These are phyloP conservation scores for Xiphophorus maculatus DNA, from an alignment of 2,113 vertebrate genomes.

Conservation along the genomic window DNA sequence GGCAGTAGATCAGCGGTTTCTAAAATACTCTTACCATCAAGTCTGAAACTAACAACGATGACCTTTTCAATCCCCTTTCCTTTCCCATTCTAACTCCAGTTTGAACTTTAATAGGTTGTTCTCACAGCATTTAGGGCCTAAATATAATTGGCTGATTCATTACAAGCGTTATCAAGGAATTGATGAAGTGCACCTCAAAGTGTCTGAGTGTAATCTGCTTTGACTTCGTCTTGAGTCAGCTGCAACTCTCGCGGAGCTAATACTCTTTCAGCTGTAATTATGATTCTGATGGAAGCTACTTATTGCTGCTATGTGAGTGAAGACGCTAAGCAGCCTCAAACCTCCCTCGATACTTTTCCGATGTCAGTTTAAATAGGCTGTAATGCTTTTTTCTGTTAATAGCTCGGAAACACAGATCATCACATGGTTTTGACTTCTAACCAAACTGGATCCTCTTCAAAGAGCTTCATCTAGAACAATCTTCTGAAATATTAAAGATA, in stretches of 20 bases:
- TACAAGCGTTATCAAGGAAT: not conserved
- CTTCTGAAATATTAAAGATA: conserved; percentile 18
- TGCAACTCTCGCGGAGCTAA: not conserved
- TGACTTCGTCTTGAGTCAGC: not conserved
- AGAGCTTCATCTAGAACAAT: conserved; percentile 34
- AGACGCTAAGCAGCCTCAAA: conserved; percentile 8
- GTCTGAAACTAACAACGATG: not conserved
- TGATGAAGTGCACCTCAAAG: not conserved
- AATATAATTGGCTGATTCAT: not conserved
- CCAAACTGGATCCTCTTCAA: conserved; percentile 51
- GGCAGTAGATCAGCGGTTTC: not conserved
- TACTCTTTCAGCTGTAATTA: conserved; percentile 3
- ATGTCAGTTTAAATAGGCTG: conserved; percentile 21
- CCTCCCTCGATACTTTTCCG: conserved; percentile 3
- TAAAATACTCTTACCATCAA: not conserved
- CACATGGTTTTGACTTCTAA: conserved; percentile 39
- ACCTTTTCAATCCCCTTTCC: not conserved
- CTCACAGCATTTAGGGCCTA: no score
- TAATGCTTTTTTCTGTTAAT: conserved; percentile 3
- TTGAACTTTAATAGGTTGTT: not conserved
- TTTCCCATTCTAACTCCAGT: not conserved
- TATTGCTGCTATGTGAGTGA: conserved; percentile 2
- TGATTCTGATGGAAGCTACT: not conserved
- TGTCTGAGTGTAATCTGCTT: not conserved
- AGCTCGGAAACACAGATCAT: conserved; percentile 8